phyloP scores from a whole-genome alignment of 2,113 vertebrate species.

The Tragelaphus buxtoni region DNA sequence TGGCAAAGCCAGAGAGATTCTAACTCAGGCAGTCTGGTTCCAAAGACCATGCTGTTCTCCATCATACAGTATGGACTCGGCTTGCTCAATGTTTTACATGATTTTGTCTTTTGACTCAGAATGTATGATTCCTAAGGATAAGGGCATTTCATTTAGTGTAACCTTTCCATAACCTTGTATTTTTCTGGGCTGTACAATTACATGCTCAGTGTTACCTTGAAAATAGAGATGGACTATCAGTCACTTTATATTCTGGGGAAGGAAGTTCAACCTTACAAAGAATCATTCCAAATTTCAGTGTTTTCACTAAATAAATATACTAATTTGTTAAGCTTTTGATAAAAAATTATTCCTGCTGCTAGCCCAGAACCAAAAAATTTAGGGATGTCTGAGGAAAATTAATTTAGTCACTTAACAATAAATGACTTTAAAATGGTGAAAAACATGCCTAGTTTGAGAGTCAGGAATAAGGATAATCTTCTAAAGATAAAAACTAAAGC shows the following conservation, averaged over 20 bases:
- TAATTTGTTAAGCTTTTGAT: neutral
- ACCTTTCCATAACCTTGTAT: neutral
- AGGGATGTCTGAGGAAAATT: constrained; percentile 9
- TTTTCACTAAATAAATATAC: constrained; percentile 24
- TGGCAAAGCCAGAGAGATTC: neutral
- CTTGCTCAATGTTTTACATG: neutral
- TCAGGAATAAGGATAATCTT: constrained; percentile 4
- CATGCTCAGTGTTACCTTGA: neutral
- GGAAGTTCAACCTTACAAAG: neutral
- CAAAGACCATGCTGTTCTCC: neutral
- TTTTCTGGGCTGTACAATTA: neutral
- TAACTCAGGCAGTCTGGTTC: neutral
- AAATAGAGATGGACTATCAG: neutral
- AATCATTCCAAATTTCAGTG: neutral
- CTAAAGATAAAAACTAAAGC: constrained; percentile 45
- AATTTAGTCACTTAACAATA: constrained; percentile 20
- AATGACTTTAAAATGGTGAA: neutral
- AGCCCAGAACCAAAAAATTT: neutral
- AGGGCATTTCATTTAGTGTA: neutral
- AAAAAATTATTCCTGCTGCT: constrained; percentile 28
- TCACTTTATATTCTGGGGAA: neutral
- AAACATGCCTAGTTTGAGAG: neutral
- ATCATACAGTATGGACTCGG: neutral
- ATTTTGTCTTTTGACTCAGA: neutral
- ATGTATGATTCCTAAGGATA: neutral